phyloP scores from a whole-genome alignment of 2,888 invertebrate genomes.

The Marasmarcha lunaedactyla region DNA sequence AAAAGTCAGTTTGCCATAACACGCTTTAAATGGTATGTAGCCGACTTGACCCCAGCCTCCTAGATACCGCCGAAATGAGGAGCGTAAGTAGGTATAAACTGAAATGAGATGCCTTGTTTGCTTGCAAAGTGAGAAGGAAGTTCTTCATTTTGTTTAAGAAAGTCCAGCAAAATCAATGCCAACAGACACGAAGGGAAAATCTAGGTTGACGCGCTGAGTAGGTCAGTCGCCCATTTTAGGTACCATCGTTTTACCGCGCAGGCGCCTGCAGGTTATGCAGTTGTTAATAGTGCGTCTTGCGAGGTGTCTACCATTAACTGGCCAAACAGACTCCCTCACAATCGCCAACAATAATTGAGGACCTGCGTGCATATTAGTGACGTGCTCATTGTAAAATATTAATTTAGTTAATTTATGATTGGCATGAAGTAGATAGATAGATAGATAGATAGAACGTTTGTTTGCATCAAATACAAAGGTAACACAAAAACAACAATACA shows the following conservation, averaged over 20 bases:
- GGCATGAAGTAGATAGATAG: constrained; percentile 2
- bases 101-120: background rate
- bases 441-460: no score
- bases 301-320: constrained; percentile 2
- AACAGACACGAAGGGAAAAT: constrained; percentile 2
- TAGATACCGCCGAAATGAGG: constrained; percentile 7
- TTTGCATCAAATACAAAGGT: no score
- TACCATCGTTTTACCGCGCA: background rate
- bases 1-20: constrained; percentile 13
- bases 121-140: background rate
- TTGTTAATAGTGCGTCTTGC: constrained; percentile 3
- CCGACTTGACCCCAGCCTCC: constrained; percentile 4
- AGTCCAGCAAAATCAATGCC: constrained; percentile 5
- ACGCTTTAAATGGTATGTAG: constrained; percentile 7
- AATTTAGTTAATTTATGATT: constrained; percentile 3
- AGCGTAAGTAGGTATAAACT: constrained; percentile 6
- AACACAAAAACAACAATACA: no score
- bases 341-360: constrained; percentile 1
- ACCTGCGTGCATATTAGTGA: constrained; percentile 2
- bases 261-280: constrained; percentile 1
- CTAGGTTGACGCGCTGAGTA: background rate
- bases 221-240: constrained; percentile 1
- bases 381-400: constrained; percentile 1
- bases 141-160: background rate
- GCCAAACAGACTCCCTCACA: constrained; percentile 3